Percentiles rank a stretch among this genome's conserved stretches.
These are phyloP conservation scores for Heterodera filipjevi DNA, from an alignment of 2,888 invertebrate genomes.

Conservation along the genomic window DNA sequence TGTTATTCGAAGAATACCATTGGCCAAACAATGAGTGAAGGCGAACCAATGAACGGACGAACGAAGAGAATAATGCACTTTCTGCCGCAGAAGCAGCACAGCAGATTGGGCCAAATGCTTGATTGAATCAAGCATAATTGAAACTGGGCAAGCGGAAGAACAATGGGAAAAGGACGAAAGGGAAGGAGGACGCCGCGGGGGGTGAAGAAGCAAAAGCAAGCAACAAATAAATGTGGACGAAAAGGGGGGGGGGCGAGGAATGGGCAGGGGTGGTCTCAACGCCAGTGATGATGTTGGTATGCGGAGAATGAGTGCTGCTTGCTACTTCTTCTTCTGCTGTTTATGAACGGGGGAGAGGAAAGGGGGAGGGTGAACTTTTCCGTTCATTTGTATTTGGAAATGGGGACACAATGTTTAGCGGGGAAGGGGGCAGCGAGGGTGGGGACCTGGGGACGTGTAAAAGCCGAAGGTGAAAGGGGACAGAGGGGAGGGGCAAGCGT, in stretches of 20 bases:
- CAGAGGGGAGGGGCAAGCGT: neutral
- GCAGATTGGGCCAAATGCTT: neutral
- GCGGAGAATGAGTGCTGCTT: neutral
- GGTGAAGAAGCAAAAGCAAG: neutral
- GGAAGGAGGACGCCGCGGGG: neutral
- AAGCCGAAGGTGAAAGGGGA: neutral
- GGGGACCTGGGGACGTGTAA: too few species aligned
- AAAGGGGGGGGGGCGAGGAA: too few species aligned
- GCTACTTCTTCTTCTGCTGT: too few species aligned
- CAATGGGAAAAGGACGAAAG: neutral
- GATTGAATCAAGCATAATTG: conserved; percentile 1
- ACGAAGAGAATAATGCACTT: neutral
- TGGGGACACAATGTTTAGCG: neutral
- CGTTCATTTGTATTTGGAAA: neutral
- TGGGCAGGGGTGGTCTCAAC: neutral
- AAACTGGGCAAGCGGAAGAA: conserved; percentile 9
- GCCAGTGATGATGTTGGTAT: neutral
- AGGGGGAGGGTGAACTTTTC: neutral
- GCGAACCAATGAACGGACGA: neutral
- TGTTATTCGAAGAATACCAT: neutral
- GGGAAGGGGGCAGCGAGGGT: too few species aligned
- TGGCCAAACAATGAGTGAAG: neutral
- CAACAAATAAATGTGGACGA: neutral
- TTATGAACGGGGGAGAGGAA: neutral
- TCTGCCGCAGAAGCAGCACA: neutral